A percentile compares a stretch with the other conserved stretches of the same genome.
phyloP scores from a whole-genome alignment of 2,888 invertebrate genomes.

The Tipula confusa region DNA sequence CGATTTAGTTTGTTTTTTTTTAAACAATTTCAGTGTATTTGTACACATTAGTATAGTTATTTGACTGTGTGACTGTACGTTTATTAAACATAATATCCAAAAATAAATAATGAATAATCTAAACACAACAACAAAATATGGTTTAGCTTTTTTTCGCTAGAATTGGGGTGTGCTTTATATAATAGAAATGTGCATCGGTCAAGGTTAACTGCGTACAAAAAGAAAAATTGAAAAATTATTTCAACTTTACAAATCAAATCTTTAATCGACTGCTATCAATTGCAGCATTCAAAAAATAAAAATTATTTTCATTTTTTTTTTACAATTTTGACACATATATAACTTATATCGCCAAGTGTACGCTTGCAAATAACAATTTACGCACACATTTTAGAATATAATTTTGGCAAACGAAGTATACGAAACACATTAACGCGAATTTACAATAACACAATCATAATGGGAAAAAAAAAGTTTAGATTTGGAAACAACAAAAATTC shows the following conservation, averaged over 20 bases:
- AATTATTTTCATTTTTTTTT: no score
- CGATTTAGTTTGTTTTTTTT: background rate
- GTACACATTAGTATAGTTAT: background rate
- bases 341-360: background rate
- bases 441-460: no score
- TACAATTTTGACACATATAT: background rate
- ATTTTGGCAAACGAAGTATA: background rate
- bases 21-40: background rate
- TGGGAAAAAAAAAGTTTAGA: background rate
- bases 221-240: background rate
- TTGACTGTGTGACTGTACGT: background rate
- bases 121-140: background rate
- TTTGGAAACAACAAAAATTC: background rate
- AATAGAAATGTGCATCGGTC: background rate
- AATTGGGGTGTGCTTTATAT: background rate
- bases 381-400: background rate
- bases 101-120: slow-evolving; percentile 25
- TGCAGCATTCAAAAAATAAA: background rate
- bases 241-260: background rate
- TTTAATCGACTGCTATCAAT: background rate
- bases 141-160: background rate
- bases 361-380: background rate
- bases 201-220: background rate
- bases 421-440: background rate
- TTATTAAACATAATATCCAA: background rate